Evolutionary conservation across 1,140 invertebrate genomes (phyloP), one percentile per base, ranked within the genome.

Genomic region (Zaprionus nigranus): DNA sequence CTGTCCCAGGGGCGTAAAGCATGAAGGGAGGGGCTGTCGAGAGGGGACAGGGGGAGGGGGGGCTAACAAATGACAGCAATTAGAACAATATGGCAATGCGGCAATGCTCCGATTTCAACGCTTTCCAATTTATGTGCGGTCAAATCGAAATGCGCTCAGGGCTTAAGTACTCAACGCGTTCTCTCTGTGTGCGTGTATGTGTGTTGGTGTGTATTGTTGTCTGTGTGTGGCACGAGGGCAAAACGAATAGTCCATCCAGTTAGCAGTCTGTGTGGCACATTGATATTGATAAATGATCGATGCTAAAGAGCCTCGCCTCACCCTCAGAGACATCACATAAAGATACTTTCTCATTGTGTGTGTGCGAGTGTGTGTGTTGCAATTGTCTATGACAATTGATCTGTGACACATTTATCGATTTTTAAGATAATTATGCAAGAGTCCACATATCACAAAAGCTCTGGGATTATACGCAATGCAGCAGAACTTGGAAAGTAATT

Each of bases 261-360:
- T 56, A 56, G 40, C 40, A 46, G n/a, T 5, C 36, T 15, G 13
- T 36, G 34, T 17, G n/a, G 6, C n/a, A 46, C 40, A 24, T 69
- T 77, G 71, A 81, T 83, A 88, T 88, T 87, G 83, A 87, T 88
- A 88, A 87, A 87, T 87, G 83, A 87, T 87, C 81, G 64, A 43
- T 59, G 67, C 67, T 71, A 75, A 75, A 75, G 60, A 71, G 67
- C 67, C 34, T 20, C 60, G 20, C 22, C 61, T 54, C n/a, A 65
- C 53, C 22, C 54, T 13, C 59, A 65, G 53, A 30, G 17, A 34
- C 22, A 20, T 20, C 17, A 46, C n/a, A 46, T 17, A 46, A 46
- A 46, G 6, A 57, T 15, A 64, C 38, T 49, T 40, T 59, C 20
- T 62, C 28, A 34, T 34, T 58, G 28, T 65, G 30, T 11, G 30